Evolutionary conservation across 2,888 invertebrate genomes (phyloP), one percentile per base, ranked within the genome.

Genomic region (Chelonus formosanus): DNA sequence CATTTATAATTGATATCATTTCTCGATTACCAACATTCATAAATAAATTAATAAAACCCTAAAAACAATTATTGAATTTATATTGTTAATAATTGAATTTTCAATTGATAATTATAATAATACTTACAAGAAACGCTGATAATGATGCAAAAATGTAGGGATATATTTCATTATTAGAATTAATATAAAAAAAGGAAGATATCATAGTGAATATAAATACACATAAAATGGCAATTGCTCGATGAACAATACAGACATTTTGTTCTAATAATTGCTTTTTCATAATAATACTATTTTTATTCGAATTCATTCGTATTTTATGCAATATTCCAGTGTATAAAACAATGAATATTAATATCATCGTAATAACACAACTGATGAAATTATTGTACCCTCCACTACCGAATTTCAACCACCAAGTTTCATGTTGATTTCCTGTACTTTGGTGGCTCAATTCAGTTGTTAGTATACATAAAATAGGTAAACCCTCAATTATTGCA

Each of bases 401-500:
- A 34, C 86, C 86, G 61, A 85, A 85, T 68, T 89, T 86, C 70
- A 90, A 82, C 90, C 90, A 90, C 90, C 90, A 91, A 55, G 89
- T 88, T 47, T 85, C 87, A 31, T 87, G 84, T 70, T 84, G 72
- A 85, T 89, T 79, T 80, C 86, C 85, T 84, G 89, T 84, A 79
- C 87, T 89, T 62, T 90, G 88, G 73, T 91, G 90, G 73, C 90
- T 90, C 56, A 91, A 84, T 69, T 91, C 88, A 53, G 90, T 91
- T 4, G 89, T 89, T 63, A 91, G 85, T 74, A 90, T 89, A 5
- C 90, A 88, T 64, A 91, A 84, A 20, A 90, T 87, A 56, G 91
- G 90, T 34, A 91, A 90, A 43, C 91, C 91, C 75, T 91, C 91
- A 56, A 91, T 88, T 54, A 91, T 87, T 34, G 89, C 90, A 0